Evolutionary conservation across 2,113 vertebrate species (phyloP).

Genomic region (Hiodon alosoides): DNA sequence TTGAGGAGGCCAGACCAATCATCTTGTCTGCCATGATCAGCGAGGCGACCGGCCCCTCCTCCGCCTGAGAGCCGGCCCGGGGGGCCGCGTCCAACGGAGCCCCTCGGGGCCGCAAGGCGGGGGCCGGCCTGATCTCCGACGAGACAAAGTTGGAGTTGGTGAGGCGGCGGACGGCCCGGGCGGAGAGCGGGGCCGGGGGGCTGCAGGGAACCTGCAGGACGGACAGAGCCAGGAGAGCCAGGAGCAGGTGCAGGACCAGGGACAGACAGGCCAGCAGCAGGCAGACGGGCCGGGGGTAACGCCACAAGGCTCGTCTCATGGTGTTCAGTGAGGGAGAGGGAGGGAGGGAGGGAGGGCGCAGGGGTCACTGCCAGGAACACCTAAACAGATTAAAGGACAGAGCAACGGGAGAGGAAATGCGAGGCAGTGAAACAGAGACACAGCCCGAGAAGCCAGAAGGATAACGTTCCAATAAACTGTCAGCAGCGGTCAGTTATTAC

Average conservation of each 20-base stretch:
- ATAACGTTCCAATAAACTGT: neutral
- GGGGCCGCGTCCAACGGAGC: slow-evolving; percentile 20
- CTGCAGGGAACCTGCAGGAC: slow-evolving; percentile 37
- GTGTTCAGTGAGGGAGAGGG: neutral
- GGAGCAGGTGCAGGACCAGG: slow-evolving; percentile 58
- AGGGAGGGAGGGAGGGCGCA: neutral
- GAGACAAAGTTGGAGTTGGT: slow-evolving; percentile 19
- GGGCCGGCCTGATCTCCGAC: neutral
- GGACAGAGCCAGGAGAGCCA: slow-evolving; percentile 49
- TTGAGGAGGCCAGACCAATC: neutral
- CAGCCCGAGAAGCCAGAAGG: neutral
- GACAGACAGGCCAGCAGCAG: slow-evolving; percentile 55
- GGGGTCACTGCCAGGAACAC: neutral
- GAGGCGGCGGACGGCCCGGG: slow-evolving; percentile 25
- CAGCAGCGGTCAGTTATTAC: no score
- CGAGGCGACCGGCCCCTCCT: neutral
- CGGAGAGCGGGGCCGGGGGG: slow-evolving; percentile 10
- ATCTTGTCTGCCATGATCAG: neutral
- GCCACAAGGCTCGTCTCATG: slow-evolving; percentile 31
- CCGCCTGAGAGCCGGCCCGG: neutral
- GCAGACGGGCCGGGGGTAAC: slow-evolving; percentile 58
- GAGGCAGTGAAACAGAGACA: neutral
- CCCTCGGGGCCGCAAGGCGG: slow-evolving; percentile 9
- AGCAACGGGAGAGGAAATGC: neutral
- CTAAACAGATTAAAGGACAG: neutral